Evolutionary conservation across 2,888 invertebrate species (phyloP).

Genomic region (Pandemis cinnamomeana): DNA sequence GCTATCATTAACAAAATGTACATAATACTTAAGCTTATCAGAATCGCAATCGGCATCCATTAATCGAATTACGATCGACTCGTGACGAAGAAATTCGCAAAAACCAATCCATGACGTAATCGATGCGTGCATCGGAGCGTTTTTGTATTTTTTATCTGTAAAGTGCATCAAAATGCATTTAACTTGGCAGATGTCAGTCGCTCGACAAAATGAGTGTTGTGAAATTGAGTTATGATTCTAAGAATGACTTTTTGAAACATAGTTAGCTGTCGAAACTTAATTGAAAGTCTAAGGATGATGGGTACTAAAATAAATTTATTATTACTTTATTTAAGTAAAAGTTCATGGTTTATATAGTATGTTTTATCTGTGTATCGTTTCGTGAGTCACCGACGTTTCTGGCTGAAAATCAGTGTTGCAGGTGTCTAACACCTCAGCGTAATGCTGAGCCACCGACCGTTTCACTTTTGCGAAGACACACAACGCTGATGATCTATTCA

Average conservation of each 20-base stretch:
- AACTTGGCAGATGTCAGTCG: neutral
- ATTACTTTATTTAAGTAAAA: too few relatives aligned
- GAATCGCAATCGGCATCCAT: constrained; percentile 47
- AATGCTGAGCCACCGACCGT: too few relatives aligned
- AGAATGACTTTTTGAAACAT: neutral
- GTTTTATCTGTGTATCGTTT: too few relatives aligned
- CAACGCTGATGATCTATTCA: too few relatives aligned
- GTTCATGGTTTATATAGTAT: too few relatives aligned
- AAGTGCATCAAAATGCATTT: neutral
- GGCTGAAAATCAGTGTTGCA: too few relatives aligned
- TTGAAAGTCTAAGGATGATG: too few relatives aligned
- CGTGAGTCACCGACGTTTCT: too few relatives aligned
- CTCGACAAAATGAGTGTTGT: neutral
- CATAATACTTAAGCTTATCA: constrained; percentile 24
- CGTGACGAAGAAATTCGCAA: constrained; percentile 55
- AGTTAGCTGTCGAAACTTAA: too few relatives aligned
- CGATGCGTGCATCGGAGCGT: constrained; percentile 17
- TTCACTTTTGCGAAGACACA: too few relatives aligned
- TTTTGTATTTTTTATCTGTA: constrained; percentile 12
- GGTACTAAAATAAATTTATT: too few relatives aligned
- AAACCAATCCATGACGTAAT: constrained; percentile 44
- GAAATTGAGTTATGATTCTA: neutral
- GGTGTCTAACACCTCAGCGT: too few relatives aligned
- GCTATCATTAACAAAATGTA: neutral
- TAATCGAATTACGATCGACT: constrained; percentile 46